Percentiles rank a stretch among this genome's conserved stretches.
Conservation (phyloP, 2,113 vertebrate species). For the Hiodon tergisus region DNA sequence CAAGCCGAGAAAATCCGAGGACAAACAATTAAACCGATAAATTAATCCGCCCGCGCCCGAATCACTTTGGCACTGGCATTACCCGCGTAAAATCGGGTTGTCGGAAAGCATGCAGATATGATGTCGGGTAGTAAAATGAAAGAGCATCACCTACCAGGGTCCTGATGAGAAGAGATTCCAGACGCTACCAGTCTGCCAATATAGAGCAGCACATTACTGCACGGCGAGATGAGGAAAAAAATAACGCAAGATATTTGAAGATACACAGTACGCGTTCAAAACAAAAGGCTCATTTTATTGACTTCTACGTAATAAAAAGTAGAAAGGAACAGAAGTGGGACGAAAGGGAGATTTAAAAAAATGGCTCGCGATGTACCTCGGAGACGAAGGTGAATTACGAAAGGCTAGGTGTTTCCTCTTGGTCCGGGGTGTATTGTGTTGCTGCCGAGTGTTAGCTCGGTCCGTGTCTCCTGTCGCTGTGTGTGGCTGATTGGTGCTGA, state of each 20-base stretch:
- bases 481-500: slow-evolving; percentile 81
- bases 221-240: slow-evolving; percentile 45
- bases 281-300: slow-evolving; percentile 61
- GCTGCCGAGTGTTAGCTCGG: slow-evolving; percentile 59
- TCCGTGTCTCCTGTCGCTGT: slow-evolving; percentile 81
- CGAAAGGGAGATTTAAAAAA: slow-evolving; percentile 36
- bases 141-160: slow-evolving; percentile 85
- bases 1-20: slow-evolving; percentile 76
- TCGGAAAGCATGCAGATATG: slow-evolving; percentile 39
- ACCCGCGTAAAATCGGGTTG: slow-evolving; percentile 32
- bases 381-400: slow-evolving; percentile 14
- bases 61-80: slow-evolving; percentile 40
- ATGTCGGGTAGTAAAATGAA: slow-evolving; percentile 47
- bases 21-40: slow-evolving; percentile 71
- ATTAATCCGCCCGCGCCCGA: slow-evolving; percentile 64
- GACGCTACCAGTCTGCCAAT: slow-evolving; percentile 80
- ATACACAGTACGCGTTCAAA: slow-evolving; percentile 49
- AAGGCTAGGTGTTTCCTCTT: slow-evolving; percentile 45
- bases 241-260: slow-evolving; percentile 39
- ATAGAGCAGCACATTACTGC: slow-evolving; percentile 80
- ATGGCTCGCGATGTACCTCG: slow-evolving; percentile 27
- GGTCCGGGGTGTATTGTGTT: slow-evolving; percentile 56
- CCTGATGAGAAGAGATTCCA: slow-evolving; percentile 79
- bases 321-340: slow-evolving; percentile 20
- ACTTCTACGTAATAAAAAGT: slow-evolving; percentile 43